Conservation (phyloP, 2,797 vertebrate species). For the Trachops cirrhosus region DNA sequence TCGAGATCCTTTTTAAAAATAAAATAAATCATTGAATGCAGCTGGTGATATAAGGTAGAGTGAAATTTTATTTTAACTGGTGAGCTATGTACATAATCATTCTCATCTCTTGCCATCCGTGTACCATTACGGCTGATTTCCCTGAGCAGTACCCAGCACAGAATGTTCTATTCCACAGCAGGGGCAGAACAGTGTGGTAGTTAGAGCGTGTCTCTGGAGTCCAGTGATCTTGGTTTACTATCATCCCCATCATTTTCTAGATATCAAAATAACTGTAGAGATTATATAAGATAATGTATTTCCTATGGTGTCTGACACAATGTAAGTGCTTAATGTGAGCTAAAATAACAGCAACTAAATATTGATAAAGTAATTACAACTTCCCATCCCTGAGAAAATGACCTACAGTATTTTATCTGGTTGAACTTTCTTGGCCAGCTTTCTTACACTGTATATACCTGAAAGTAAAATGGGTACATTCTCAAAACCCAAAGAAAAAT, state of each 20-base stretch:
- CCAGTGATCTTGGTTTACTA: background rate
- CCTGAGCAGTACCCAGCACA: background rate
- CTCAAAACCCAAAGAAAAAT: background rate
- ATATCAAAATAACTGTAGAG: background rate
- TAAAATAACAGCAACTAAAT: background rate
- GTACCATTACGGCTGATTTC: background rate
- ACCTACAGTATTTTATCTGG: background rate
- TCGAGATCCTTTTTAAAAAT: slow-evolving; percentile 88
- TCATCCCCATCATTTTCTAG: background rate
- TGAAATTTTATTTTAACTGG: background rate
- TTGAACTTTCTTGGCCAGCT: background rate
- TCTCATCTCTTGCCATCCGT: background rate
- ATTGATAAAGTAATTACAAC: background rate
- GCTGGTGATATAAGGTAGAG: background rate
- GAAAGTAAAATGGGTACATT: background rate
- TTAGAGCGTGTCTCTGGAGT: background rate
- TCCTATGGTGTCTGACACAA: background rate
- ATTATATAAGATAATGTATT: background rate
- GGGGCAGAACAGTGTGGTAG: background rate
- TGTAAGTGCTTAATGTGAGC: background rate
- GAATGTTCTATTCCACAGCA: background rate
- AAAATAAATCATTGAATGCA: background rate
- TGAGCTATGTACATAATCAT: background rate
- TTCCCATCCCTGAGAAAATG: background rate
- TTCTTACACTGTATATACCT: background rate